Conservation (phyloP, 2,888 invertebrate species). For the Morpho achilles region DNA sequence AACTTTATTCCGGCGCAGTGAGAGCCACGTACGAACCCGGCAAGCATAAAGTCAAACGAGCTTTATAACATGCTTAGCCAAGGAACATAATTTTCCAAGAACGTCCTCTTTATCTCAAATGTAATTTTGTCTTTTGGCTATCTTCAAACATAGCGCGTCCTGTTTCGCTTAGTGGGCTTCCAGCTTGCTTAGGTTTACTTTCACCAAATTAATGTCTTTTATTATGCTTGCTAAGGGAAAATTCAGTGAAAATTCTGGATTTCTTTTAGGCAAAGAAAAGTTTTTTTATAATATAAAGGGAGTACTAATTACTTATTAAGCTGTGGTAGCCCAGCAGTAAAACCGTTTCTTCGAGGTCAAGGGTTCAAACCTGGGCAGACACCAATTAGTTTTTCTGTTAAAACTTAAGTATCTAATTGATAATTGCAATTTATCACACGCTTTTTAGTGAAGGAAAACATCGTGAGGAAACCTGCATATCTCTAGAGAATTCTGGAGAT, state of each 20-base stretch:
- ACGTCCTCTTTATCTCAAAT: slow-evolving; percentile 4
- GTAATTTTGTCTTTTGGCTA: slow-evolving; percentile 4
- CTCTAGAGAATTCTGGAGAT: too few species aligned
- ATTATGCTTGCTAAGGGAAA: background rate
- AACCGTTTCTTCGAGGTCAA: too few species aligned
- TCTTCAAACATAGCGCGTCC: slow-evolving; percentile 1
- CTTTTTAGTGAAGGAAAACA: too few species aligned
- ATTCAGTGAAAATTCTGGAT: background rate
- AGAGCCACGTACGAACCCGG: too few species aligned
- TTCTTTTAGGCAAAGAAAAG: background rate
- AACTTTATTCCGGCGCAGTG: background rate
- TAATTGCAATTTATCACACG: too few species aligned
- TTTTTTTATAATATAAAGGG: background rate
- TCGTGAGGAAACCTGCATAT: too few species aligned
- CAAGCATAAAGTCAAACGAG: background rate
- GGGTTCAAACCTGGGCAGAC: too few species aligned
- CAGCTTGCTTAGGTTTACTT: slow-evolving; percentile 1
- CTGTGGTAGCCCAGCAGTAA: too few species aligned
- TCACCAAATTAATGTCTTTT: slow-evolving; percentile 1
- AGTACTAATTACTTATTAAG: too few species aligned
- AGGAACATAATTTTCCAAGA: slow-evolving; percentile 8
- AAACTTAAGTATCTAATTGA: too few species aligned
- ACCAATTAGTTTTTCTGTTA: too few species aligned
- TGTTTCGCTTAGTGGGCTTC: background rate
- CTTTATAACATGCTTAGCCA: background rate